phyloP scores from a whole-genome alignment of 2,888 invertebrate genomes.

The Plagodis pulveraria region DNA sequence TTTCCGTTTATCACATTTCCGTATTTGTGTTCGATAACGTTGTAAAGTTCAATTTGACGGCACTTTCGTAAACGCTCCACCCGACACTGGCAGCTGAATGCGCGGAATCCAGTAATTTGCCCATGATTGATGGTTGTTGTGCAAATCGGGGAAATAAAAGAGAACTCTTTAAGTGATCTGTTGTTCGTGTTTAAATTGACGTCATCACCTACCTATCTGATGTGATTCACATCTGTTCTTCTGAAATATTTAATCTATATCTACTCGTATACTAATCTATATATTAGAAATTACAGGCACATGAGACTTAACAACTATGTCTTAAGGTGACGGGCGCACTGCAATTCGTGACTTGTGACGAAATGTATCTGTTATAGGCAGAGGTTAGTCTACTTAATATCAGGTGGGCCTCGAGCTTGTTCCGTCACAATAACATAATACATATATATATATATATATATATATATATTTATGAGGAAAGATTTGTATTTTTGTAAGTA shows the following conservation, averaged over 20 bases:
- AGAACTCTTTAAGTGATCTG: slow-evolving; percentile 5
- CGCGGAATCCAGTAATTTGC: slow-evolving; percentile 12
- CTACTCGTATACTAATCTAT: no score
- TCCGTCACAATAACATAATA: no score
- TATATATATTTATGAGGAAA: background rate
- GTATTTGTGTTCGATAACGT: background rate
- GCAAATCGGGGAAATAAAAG: slow-evolving; percentile 15
- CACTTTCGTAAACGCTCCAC: slow-evolving; percentile 4
- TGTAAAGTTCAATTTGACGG: slow-evolving; percentile 7
- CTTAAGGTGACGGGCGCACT: no score
- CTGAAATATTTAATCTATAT: background rate
- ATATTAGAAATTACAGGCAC: no score
- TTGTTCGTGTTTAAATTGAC: slow-evolving; percentile 5
- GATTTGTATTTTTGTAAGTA: background rate
- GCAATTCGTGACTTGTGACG: no score
- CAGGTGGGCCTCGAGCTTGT: no score
- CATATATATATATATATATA: no score
- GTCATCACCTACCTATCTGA: background rate
- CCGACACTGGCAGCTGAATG: background rate
- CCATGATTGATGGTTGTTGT: slow-evolving; percentile 14
- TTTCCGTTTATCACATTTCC: background rate
- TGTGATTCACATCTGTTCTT: background rate
- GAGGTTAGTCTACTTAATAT: no score
- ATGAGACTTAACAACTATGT: no score
- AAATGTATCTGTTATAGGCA: no score